Evolutionary conservation across 2,797 vertebrate genomes (phyloP), one percentile per base, ranked within the genome.

Genomic region (Enteromius anoplus): DNA sequence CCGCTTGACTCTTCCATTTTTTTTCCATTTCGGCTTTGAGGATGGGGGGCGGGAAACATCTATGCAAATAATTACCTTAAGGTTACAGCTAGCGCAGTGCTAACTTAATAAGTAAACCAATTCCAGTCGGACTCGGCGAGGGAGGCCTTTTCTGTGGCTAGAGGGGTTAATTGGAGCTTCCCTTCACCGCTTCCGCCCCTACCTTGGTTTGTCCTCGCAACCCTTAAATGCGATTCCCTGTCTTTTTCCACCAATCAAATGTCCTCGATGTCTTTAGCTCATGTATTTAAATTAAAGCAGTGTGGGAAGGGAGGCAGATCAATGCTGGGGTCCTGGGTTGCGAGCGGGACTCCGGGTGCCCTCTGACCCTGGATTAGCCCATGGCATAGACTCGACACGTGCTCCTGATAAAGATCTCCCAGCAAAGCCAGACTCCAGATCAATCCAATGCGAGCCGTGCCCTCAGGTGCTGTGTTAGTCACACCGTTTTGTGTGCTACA

Each of bases 391-490:
- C 86, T 88, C 90, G 92, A 96, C 96, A 96, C 94, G 91, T 96
- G 96, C 95, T 95, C 94, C 93, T 95, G 95, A 97, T 97, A 94
- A 96, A 95, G 93, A 92, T 92, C 93, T 92, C 87, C 90, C 91
- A 90, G 80, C 21, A 51, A 85, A 81, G 73, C 79, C 92, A 88
- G 79, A 89, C 85, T 87, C 90, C 90, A 87, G 91, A 93, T 89
- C 87, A 91, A 90, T 90, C 91, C 92, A 92, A 92, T 92, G 88
- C 90, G 53, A 86, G 90, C 77, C 81, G 60, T 85, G 85, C 87
- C 84, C 87, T 79, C 82, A 60, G 93, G 95, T 93, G 45, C 86
- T 89, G 85, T 85, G 90, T 95, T 94, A 94, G 95, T 96, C 94
- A 96, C 96, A 95, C 93, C 84, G 45, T 68, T 65, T 82, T 78